Conservation (phyloP, 2,888 invertebrate species). For the Drosophila quinaria region DNA sequence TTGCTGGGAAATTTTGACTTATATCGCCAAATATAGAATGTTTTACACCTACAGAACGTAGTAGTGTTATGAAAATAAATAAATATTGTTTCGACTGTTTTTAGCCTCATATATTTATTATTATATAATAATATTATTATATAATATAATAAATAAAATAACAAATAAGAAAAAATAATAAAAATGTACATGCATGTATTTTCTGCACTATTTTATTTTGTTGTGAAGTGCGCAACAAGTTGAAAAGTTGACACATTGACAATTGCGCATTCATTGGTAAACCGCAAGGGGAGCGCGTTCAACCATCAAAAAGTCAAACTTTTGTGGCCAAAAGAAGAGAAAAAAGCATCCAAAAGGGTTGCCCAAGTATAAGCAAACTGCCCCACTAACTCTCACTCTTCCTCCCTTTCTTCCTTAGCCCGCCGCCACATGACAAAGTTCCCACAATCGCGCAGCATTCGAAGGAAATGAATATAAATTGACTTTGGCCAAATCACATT, state of each 20-base stretch:
- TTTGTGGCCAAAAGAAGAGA: constrained; percentile 20
- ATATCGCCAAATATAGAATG: too few relatives aligned
- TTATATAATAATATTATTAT: too few relatives aligned
- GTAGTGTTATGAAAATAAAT: background rate
- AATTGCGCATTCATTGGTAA: constrained; percentile 43
- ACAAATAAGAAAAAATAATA: too few relatives aligned
- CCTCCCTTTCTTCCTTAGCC: background rate
- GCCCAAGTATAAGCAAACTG: constrained; percentile 17
- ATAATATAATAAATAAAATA: too few relatives aligned
- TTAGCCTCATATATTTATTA: too few relatives aligned
- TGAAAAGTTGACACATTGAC: constrained; percentile 22
- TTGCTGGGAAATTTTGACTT: background rate
- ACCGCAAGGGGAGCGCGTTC: constrained; percentile 51
- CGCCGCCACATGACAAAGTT: constrained; percentile 62
- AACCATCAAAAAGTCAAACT: constrained; percentile 38
- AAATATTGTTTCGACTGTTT: background rate
- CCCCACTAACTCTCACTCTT: background rate
- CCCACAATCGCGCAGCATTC: constrained; percentile 47
- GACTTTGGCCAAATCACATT: constrained; percentile 47
- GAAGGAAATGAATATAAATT: constrained; percentile 74
- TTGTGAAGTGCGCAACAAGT: constrained; percentile 44
- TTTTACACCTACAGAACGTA: too few relatives aligned
- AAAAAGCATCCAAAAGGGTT: constrained; percentile 34
- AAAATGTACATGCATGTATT: background rate
- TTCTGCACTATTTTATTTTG: background rate